Conservation (phyloP, 2,113 vertebrate genomes). For the Cinclus mexicanus region DNA sequence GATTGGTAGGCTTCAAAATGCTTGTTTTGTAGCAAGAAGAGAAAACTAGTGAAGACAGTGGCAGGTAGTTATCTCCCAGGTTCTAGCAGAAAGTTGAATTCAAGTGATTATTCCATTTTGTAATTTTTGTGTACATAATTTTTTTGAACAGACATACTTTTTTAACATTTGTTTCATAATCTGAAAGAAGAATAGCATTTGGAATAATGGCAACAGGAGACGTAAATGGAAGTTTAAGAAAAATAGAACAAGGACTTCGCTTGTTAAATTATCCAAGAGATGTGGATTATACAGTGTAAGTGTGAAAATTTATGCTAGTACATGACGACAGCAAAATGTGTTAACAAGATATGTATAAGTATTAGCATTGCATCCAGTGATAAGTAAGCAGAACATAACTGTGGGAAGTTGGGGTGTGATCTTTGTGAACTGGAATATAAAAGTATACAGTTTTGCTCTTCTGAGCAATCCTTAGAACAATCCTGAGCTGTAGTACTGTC, state of each 20-base stretch:
- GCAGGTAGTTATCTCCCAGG: neutral
- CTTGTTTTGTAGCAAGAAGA: neutral
- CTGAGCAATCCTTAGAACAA: neutral
- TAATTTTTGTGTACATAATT: neutral
- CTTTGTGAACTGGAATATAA: neutral
- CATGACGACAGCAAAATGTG: neutral
- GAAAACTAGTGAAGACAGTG: neutral
- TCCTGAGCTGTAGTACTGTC: neutral
- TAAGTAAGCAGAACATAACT: neutral
- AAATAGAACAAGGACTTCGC: constrained; percentile 87
- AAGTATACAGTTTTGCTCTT: neutral
- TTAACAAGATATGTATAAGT: neutral
- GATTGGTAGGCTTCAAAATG: neutral
- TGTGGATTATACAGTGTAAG: constrained; percentile 88
- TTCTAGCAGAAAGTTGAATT: neutral
- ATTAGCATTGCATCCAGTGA: neutral
- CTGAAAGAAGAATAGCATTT: constrained; percentile 12
- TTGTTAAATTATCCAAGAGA: constrained; percentile 83
- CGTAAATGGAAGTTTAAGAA: constrained; percentile 85
- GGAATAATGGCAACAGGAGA: constrained; percentile 87
- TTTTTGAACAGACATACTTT: neutral
- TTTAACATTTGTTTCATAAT: neutral
- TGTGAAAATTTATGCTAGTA: neutral
- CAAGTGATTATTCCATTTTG: neutral
- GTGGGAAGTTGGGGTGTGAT: neutral